phyloP scores from a whole-genome alignment of 2,797 vertebrate species.

The Clarias platycephalus region DNA sequence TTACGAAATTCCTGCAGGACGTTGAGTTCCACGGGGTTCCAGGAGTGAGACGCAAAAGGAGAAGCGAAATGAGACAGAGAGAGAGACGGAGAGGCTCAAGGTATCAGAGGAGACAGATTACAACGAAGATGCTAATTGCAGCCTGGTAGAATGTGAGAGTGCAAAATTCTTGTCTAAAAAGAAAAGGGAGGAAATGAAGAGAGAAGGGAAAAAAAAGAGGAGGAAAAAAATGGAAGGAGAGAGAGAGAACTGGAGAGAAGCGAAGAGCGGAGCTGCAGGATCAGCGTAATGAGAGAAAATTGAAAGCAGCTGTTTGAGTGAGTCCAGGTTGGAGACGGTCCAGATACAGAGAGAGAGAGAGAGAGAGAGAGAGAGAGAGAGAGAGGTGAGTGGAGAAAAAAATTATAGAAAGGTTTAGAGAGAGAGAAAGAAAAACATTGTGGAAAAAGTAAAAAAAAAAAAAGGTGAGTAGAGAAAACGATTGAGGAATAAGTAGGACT shows the following conservation, averaged over 20 bases:
- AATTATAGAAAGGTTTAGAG: conserved; percentile 1
- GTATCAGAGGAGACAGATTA: neutral
- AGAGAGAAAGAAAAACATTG: neutral
- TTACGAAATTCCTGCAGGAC: no score
- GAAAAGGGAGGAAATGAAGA: conserved; percentile 5
- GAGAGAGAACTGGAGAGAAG: neutral
- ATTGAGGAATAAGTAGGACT: neutral
- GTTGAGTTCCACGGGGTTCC: neutral
- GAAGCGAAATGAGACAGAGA: conserved; percentile 7
- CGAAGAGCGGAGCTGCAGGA: conserved; percentile 19
- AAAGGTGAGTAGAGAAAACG: neutral
- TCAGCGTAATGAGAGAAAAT: conserved; percentile 52
- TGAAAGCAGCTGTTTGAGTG: conserved; percentile 56
- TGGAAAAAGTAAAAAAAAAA: neutral
- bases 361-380: neutral
- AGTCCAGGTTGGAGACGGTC: conserved; percentile 44
- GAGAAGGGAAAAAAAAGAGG: neutral
- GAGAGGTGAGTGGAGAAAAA: neutral
- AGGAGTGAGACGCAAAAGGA: neutral
- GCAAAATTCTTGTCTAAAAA: conserved; percentile 4
- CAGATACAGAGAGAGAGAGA: conserved; percentile 14
- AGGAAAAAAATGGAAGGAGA: neutral
- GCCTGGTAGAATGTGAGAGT: neutral
- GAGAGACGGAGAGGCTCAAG: neutral
- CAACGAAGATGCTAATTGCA: conserved; percentile 6